Base-by-base conservation (phyloP, 2,113 vertebrate species). In the Carettochelys insculpta region DNA sequence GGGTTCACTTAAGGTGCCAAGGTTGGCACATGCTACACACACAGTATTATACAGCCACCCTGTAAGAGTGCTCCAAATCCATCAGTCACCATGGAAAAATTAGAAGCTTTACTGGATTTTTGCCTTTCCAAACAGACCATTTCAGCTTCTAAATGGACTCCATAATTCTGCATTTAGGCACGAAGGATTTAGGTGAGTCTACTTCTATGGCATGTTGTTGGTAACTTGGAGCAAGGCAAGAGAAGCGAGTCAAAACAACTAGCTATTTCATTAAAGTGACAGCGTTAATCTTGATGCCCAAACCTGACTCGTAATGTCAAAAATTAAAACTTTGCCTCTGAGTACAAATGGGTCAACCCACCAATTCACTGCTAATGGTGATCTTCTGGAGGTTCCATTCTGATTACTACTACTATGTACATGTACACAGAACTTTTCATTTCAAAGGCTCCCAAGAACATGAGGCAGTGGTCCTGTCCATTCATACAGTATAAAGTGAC, bases 81-180 rank as follows among this genome's bases (percentile, higher is more conserved):
- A 97, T 96, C 95, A 97, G 95, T 97, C 96, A 95, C 96, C 93
- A 78, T 91, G 95, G 97, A 96, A 97, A 97, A 97, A 96, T 96
- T 94, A 96, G 96, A 96, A 95, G 92, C 95, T 95, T 97, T 95
- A 77, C 94, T 97, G 95, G 96, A 96, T 95, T 95, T 90, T 89
- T 96, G 95, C 96, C 96, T 97, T 89, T 96, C 95, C 94, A 96
- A 96, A 97, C 95, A 96, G 92, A 97, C 92, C 95, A 87, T 96
- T 93, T 97, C 94, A 95, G 91, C 92, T 92, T 82, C 94, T 95
- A 97, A 97, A 96, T 97, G 95, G 94, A 95, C 90, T 94, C 83
- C 82, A 85, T 95, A 97, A 97, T 92, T 95, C 91, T 94, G 87
- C 88, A 84, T 89, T 94, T 82, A 85, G 85, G 73, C 52, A 92